A percentile compares a stretch with the other conserved stretches of the same genome.
phyloP scores from a whole-genome alignment of 2,113 vertebrate genomes.

The Spheniscus mendiculus region DNA sequence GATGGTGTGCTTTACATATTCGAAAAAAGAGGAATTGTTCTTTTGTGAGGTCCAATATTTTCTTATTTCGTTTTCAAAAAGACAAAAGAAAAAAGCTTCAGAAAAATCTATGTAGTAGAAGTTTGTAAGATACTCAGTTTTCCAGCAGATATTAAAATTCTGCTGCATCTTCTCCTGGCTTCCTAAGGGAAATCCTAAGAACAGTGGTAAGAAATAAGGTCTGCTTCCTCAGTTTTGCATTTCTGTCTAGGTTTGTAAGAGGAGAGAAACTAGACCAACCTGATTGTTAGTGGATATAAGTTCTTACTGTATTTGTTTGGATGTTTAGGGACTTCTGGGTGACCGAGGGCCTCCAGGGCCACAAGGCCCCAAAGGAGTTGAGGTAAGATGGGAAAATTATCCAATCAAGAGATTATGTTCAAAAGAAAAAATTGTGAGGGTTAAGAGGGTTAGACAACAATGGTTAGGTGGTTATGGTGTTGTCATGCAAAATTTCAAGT shows the following conservation, averaged over 20 bases:
- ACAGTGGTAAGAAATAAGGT: background rate
- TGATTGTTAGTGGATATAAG: background rate
- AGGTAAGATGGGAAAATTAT: slow-evolving; percentile 78
- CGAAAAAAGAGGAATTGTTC: background rate
- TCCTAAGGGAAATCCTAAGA: background rate
- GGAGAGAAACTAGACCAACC: background rate
- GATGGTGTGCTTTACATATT: background rate
- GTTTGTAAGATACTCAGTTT: background rate
- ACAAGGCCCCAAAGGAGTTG: slow-evolving; percentile 86
- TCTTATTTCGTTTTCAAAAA: background rate
- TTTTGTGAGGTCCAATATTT: background rate
- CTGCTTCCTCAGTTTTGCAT: background rate
- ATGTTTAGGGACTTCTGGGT: slow-evolving; percentile 87
- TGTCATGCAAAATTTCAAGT: background rate
- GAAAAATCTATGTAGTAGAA: background rate
- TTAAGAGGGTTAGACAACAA: background rate
- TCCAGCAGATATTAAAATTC: background rate
- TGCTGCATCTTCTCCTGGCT: background rate
- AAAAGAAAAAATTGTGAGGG: background rate
- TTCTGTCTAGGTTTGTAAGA: background rate
- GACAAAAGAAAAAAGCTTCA: background rate
- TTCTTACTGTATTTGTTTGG: slow-evolving; percentile 5
- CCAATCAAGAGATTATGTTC: background rate
- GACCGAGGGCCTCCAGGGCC: slow-evolving; percentile 86
- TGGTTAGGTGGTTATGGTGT: background rate